Evolutionary conservation across 2,888 invertebrate genomes (phyloP), one percentile per base, ranked within the genome.

Genomic region (Rotaria socialis): DNA sequence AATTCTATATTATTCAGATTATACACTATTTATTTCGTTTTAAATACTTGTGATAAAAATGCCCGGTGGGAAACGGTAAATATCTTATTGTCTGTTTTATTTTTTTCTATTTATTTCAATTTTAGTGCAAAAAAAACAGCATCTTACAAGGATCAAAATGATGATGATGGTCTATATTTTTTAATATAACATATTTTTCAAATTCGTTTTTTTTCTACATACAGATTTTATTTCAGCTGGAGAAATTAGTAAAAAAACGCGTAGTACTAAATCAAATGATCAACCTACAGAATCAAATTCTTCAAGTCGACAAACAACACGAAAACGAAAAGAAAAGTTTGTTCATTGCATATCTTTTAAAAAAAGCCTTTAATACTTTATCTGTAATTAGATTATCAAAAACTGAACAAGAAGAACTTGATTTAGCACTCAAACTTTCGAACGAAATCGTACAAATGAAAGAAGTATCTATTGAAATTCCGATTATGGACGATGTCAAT

Each of bases 321-420:
- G 67, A 67, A 67, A 67, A 67, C 67, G 67, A 14, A 19, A 27
- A 35, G 67, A 67, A 27, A 27, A 67, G 67, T 67, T 35, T 4
- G 67, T 35, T 14, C 5, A 7, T 5, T 27, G 7, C 19, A 4
- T 19, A 16, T 19, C 6, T 52, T 52, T 52, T 52, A 16, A 3
- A 52, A 16, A 52, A 52, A 1, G 14, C 11, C 5, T 0, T 7
- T 35, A 11, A 14, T 27, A 16, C 19, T 27, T 67, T 1, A 5
- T 67, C 8, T 67, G 6, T 24, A 24, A 47, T 43, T n/a, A 80
- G 80, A n/a, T n/a, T 80, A 47, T n/a, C 47, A 6, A 80, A 80
- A 80, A n/a, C n/a, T 47, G 80, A 80, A 80, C 80, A 80, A 80
- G 80, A 80, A 24, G 80, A 80, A 47, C 43, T 80, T 24, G 80